Percentiles rank a stretch among this genome's conserved stretches.
These are phyloP conservation scores for Cyanistes caeruleus DNA, from an alignment of 2,113 vertebrate genomes.

Conservation along the genomic window DNA sequence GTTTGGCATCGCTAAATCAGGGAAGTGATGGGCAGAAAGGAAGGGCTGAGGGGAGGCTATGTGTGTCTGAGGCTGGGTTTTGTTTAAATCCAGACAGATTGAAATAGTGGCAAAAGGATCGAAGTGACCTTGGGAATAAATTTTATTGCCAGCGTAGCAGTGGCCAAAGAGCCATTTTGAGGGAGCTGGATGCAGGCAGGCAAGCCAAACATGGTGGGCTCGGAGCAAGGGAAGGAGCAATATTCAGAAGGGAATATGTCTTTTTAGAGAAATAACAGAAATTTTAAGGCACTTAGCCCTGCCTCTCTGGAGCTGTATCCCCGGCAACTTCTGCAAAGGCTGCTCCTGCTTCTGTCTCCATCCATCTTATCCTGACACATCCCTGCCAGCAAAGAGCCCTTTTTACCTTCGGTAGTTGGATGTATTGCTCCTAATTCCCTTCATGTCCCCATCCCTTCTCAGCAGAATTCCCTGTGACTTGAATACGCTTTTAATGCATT, in stretches of 20 bases:
- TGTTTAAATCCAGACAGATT: neutral
- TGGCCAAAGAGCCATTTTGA: slow-evolving; percentile 63
- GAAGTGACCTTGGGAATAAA: slow-evolving; percentile 55
- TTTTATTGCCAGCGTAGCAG: neutral
- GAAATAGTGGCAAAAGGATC: neutral
- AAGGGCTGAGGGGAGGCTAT: neutral
- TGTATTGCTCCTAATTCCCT: neutral
- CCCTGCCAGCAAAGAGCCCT: neutral
- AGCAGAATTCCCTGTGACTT: neutral
- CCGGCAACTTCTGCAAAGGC: neutral
- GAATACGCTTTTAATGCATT: neutral
- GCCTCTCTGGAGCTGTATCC: neutral
- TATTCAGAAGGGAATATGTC: neutral
- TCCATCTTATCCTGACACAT: neutral
- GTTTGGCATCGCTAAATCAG: neutral
- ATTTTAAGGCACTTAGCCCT: neutral
- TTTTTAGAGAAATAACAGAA: neutral
- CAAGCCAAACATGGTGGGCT: slow-evolving; percentile 25
- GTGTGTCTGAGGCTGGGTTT: neutral
- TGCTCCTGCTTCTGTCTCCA: neutral
- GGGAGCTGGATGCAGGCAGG: neutral
- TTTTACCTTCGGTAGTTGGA: neutral
- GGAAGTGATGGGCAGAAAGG: neutral
- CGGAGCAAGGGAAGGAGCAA: neutral
- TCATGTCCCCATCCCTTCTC: neutral